Conservation (phyloP, 2,888 invertebrate species). For the Orchesellides sinensis region DNA sequence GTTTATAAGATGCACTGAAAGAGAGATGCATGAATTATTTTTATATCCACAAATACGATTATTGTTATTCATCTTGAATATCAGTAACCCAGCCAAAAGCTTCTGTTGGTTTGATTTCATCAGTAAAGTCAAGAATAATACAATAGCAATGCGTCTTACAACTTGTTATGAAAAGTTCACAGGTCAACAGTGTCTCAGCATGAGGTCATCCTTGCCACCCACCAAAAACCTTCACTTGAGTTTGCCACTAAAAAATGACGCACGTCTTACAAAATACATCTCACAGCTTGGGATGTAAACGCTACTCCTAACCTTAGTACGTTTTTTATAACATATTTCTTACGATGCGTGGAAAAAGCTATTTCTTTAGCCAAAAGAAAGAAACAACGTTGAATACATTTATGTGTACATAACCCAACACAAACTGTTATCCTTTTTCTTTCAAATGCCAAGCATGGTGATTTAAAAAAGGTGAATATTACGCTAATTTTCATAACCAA, state of each 20-base stretch:
- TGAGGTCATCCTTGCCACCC: constrained; percentile 74
- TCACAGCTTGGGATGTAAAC: constrained; percentile 61
- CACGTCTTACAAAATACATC: constrained; percentile 73
- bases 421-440: no score
- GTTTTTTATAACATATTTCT: no score
- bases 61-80: constrained; percentile 36
- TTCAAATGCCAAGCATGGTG: neutral
- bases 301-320: constrained; percentile 3
- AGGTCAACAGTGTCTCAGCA: constrained; percentile 73
- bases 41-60: constrained; percentile 48
- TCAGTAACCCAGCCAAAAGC: constrained; percentile 26
- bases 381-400: no score
- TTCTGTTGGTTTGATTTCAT: constrained; percentile 42
- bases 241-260: constrained; percentile 74
- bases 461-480: constrained; percentile 7
- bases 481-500: neutral
- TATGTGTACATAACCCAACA: no score
- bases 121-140: constrained; percentile 46
- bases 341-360: no score
- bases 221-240: constrained; percentile 71
- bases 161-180: constrained; percentile 69
- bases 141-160: constrained; percentile 64
- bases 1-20: constrained; percentile 38
- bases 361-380: no score
- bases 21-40: constrained; percentile 49